Base-by-base conservation (phyloP, 2,797 vertebrate species). In the Hyperoplus lanceolatus region DNA sequence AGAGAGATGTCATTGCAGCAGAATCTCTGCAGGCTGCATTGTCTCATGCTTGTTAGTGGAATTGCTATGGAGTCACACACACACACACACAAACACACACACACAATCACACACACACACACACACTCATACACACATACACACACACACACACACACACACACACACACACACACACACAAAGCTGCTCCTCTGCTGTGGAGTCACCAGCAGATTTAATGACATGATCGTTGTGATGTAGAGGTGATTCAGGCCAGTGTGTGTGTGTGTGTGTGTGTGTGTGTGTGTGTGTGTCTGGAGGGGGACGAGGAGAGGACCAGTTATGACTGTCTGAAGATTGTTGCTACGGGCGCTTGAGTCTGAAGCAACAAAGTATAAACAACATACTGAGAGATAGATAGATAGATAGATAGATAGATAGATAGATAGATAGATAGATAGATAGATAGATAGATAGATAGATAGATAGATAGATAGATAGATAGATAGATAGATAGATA, bases 41-140 rank as follows among this genome's bases (percentile, higher is more conserved):
- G 29, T 29, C 71, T 79, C 75, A 62, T 43, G 58, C 75, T 39
- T 13, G 15, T 79, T 68, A 59, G 63, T 6, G 50, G 65, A 58
- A 72, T 62, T 42, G 1, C 67, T 68, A 3, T 29, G 29, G 29
- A 29, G 29, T 29, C 29, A 29, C 29, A 29, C 29, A 29, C 29
- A 29, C 29, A 29, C 29, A 29, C 29, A 29, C 29, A 29, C 29
- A 29, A 1, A 21, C 21, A 2, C 21, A 21, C 21, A 21, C 21
- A 21, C 21, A 21, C 21, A 2, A 2, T 2, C 21, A 21, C 21
- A 21, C 21, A 21, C 21, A 21, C 21, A 21, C 21, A 21, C 21
- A 21, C 21, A 21, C 1, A 21, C 21, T 2, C 21, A 21, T 2
- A 21, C 21, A 21, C 21, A 21, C 21, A 21, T 2, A 21, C 21